Evolutionary conservation across 2,797 vertebrate species (phyloP), one percentile per base, ranked within the genome.

Genomic region (Mionectes olivaceus): DNA sequence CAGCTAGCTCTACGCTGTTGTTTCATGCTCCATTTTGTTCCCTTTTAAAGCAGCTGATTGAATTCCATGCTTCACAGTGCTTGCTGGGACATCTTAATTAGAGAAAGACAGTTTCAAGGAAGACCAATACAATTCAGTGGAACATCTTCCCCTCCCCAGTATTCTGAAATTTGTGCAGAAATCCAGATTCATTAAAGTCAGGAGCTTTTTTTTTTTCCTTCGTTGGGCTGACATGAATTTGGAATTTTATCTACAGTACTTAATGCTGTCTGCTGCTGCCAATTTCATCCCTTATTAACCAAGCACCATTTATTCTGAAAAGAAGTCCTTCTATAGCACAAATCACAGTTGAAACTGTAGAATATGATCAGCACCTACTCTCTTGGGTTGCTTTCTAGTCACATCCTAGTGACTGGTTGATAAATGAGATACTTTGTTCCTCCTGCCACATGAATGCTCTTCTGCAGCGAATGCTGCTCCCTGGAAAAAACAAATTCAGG

Each of bases 21-120:
- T 92, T 96, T 95, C 83, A 94, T 82, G 63, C 67, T 89, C 78
- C 46, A 50, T 94, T 95, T 95, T 87, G 8, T 49, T 90, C 15
- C 18, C 17, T 89, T 94, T 95, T 52, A 92, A 80, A 79, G 59
- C 33, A 70, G 39, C 4, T 87, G 74, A 92, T 57, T 83, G 83
- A 90, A 91, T 94, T 80, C 64, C 49, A 90, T 0, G 2, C 49
- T 82, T 95, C 81, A 63, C 9, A 32, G 39, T 86, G 28, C 59
- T 83, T 1, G 0, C 22, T 43, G 49, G 37, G 60, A 92, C 32
- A 60, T 93, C 77, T 79, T 80, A 78, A 83, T 90, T 89, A 71
- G 75, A 59, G n/a, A 76, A 33, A 78, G 33, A 53, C 17, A 55
- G 55, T 75, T 83, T 69, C 74, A 39, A 65, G 44, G 30, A 90